Conservation (phyloP, 1,140 invertebrate species). For the Magallana ariakensis region DNA sequence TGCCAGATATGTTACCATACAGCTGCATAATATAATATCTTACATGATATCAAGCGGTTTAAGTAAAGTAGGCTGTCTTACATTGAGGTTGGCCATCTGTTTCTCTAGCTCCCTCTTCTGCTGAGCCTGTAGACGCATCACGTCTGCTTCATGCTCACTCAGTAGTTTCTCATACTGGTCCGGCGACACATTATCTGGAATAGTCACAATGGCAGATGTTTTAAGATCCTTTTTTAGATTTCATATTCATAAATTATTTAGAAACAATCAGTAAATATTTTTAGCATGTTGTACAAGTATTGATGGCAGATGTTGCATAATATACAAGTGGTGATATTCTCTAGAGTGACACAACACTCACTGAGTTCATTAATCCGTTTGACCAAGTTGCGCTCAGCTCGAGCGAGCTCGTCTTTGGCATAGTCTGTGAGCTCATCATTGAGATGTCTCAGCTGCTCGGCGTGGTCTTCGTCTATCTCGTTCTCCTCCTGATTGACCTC, state of each 20-base stretch:
- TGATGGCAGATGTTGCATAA: too few relatives aligned
- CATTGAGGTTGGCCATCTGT: slow-evolving; percentile 68
- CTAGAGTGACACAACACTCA: slow-evolving; percentile 39
- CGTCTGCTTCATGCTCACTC: slow-evolving; percentile 66
- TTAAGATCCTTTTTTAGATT: too few relatives aligned
- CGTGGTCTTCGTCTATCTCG: slow-evolving; percentile 72
- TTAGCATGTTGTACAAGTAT: too few relatives aligned
- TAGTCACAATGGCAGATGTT: background rate
- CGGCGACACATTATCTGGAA: background rate
- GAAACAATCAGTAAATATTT: too few relatives aligned
- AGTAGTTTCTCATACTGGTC: slow-evolving; percentile 61
- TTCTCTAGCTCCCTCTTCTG: slow-evolving; percentile 65
- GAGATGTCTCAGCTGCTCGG: slow-evolving; percentile 62
- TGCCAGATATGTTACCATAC: too few relatives aligned
- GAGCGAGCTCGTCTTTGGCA: slow-evolving; percentile 67
- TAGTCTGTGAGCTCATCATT: slow-evolving; percentile 58
- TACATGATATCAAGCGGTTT: too few relatives aligned
- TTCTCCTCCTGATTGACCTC: slow-evolving; percentile 72
- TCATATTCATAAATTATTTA: too few relatives aligned
- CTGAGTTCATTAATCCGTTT: slow-evolving; percentile 67
- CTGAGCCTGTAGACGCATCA: slow-evolving; percentile 55
- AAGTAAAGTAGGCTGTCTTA: slow-evolving; percentile 33
- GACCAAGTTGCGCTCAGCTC: slow-evolving; percentile 59
- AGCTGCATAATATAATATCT: too few relatives aligned
- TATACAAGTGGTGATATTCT: too few relatives aligned